phyloP scores from a whole-genome alignment of 2,888 invertebrate genomes.

The Rhingia rostrata region DNA sequence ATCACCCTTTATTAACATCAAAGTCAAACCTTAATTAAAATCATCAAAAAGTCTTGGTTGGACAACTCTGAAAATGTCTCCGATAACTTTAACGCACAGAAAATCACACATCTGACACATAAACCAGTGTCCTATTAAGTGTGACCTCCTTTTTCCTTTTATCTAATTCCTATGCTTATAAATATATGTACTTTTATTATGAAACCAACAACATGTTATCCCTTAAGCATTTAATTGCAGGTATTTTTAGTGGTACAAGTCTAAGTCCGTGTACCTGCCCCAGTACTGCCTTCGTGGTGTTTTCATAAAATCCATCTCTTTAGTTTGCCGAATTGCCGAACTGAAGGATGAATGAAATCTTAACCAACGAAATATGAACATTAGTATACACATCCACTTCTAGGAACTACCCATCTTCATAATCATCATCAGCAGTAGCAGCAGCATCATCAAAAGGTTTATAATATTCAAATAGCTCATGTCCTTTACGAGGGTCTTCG shows the following conservation, averaged over 20 bases:
- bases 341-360: constrained; percentile 17
- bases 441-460: background rate
- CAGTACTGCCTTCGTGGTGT: background rate
- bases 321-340: constrained; percentile 13
- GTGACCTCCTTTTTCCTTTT: background rate
- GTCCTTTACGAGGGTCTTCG: too few relatives aligned
- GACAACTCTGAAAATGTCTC: background rate
- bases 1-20: too few relatives aligned
- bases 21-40: background rate
- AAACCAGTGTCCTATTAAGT: background rate
- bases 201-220: constrained; percentile 12
- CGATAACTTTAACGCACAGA: background rate
- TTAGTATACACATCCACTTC: constrained; percentile 8
- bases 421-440: too few relatives aligned
- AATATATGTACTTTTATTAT: constrained; percentile 8
- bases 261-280: background rate
- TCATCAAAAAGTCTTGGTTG: background rate
- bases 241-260: background rate
- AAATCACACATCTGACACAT: background rate
- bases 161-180: too few relatives aligned
- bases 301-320: constrained; percentile 1
- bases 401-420: background rate
- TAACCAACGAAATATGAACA: constrained; percentile 24
- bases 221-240: constrained; percentile 39
- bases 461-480: background rate